phyloP scores from a whole-genome alignment of 2,888 invertebrate genomes.

The Agriopis aurantiaria region DNA sequence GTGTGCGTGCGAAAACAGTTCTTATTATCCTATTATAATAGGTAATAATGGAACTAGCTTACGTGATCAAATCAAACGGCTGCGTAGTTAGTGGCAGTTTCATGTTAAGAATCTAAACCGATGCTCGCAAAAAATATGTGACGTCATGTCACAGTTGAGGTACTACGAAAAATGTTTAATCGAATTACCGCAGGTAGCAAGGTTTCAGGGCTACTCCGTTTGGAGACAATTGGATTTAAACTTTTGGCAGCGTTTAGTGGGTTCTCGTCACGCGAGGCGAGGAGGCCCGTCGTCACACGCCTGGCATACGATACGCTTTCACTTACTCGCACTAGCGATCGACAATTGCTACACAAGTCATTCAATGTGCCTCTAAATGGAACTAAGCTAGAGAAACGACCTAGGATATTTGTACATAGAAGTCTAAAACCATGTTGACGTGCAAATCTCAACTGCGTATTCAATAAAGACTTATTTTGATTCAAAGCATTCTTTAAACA shows the following conservation, averaged over 20 bases:
- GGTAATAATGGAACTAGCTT: conserved; percentile 23
- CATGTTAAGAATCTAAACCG: conserved; percentile 1
- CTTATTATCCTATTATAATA: conserved; percentile 19
- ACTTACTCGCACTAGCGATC: conserved; percentile 43
- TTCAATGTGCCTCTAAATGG: conserved; percentile 12
- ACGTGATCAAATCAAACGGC: conserved; percentile 27
- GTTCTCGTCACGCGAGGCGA: conserved; percentile 66
- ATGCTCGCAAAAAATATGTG: conserved; percentile 20
- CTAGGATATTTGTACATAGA: not conserved
- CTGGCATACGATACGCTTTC: conserved; percentile 61
- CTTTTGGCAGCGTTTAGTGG: conserved; percentile 72
- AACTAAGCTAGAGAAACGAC: conserved; percentile 7
- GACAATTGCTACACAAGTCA: conserved; percentile 26
- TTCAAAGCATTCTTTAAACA: conserved; percentile 3
- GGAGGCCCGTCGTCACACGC: conserved; percentile 52
- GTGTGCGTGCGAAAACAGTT: conserved; percentile 21
- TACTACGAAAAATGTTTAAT: conserved; percentile 53
- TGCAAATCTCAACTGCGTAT: not conserved
- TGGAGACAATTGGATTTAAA: conserved; percentile 73
- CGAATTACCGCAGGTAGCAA: conserved; percentile 52
- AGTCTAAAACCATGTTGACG: not conserved
- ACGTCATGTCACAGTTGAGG: conserved; percentile 37
- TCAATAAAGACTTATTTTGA: not conserved
- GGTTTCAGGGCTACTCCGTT: conserved; percentile 55
- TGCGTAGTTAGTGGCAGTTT: conserved; percentile 22